Evolutionary conservation across 2,888 invertebrate species (phyloP).

Genomic region (Apodemia zela): DNA sequence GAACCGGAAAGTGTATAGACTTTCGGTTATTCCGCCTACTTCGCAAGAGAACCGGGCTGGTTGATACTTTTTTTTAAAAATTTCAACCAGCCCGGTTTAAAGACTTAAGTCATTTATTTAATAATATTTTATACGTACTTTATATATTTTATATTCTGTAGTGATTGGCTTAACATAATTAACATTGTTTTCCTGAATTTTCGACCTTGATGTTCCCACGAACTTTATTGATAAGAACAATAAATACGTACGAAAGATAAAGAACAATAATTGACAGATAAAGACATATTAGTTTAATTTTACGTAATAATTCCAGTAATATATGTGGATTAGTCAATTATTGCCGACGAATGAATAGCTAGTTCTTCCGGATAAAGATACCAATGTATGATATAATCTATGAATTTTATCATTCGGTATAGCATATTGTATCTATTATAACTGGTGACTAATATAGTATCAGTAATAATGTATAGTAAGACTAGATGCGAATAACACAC

Average conservation of each 20-base stretch:
- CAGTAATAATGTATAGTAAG: not conserved
- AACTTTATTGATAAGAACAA: not conserved
- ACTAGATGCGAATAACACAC: not conserved
- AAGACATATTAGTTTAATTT: not conserved
- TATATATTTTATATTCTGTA: not conserved
- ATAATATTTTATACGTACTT: not conserved
- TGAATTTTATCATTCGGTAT: not conserved
- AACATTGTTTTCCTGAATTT: constrained; percentile 1
- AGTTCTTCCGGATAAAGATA: constrained; percentile 3
- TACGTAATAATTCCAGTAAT: not conserved
- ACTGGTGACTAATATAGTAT: not conserved
- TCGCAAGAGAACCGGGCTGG: too few relatives aligned
- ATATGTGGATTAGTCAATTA: constrained; percentile 4
- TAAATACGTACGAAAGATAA: constrained; percentile 9
- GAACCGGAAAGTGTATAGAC: too few relatives aligned
- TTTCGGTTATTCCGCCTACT: too few relatives aligned
- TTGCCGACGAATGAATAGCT: not conserved
- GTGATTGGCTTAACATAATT: not conserved
- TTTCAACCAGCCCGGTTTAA: too few relatives aligned
- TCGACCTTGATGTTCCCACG: constrained; percentile 1
- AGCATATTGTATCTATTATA: not conserved
- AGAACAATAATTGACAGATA: constrained; percentile 7
- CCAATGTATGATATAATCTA: not conserved
- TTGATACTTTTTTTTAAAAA: too few relatives aligned
- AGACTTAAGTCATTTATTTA: not conserved